Evolutionary conservation across 92 coral and sea anemone genomes (phyloP).

Genomic region (Metridium senile): DNA sequence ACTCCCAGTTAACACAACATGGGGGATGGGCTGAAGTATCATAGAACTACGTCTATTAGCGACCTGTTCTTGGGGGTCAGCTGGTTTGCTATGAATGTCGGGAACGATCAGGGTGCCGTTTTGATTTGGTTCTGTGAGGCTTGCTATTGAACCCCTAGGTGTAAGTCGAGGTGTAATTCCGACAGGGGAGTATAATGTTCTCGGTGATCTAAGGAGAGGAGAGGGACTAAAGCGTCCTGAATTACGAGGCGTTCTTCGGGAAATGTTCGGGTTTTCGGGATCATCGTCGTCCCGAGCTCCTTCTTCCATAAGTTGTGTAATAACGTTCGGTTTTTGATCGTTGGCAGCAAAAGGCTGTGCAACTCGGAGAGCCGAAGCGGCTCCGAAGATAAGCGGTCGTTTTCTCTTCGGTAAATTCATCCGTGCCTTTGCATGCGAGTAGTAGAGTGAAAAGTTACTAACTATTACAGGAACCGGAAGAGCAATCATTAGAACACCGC

Average conservation of each 20-base stretch:
- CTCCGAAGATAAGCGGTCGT: constrained; percentile 91
- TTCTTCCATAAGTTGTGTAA: constrained; percentile 49
- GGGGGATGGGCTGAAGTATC: constrained; percentile 19
- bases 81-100: constrained; percentile 10
- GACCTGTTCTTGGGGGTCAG: constrained; percentile 10
- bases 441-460: constrained; percentile 95
- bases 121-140: constrained; percentile 6
- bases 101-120: constrained; percentile 19
- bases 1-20: constrained; percentile 18
- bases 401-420: constrained; percentile 79
- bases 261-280: constrained; percentile 10
- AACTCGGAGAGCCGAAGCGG: constrained; percentile 91
- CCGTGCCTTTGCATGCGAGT: constrained; percentile 98
- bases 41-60: neutral
- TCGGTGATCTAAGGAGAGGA: constrained; percentile 6
- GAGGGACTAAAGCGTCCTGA: constrained; percentile 44
- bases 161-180: neutral
- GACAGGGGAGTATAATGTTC: neutral
- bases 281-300: constrained; percentile 34
- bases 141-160: constrained; percentile 19
- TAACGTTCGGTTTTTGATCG: constrained; percentile 60
- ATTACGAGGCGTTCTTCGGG: constrained; percentile 19
- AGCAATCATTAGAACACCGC: constrained; percentile 94
- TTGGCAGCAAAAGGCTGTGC: constrained; percentile 79
- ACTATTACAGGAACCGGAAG: constrained; percentile 98